Evolutionary conservation across 1,140 invertebrate genomes (phyloP).

Genomic region (Drosophila bocki): DNA sequence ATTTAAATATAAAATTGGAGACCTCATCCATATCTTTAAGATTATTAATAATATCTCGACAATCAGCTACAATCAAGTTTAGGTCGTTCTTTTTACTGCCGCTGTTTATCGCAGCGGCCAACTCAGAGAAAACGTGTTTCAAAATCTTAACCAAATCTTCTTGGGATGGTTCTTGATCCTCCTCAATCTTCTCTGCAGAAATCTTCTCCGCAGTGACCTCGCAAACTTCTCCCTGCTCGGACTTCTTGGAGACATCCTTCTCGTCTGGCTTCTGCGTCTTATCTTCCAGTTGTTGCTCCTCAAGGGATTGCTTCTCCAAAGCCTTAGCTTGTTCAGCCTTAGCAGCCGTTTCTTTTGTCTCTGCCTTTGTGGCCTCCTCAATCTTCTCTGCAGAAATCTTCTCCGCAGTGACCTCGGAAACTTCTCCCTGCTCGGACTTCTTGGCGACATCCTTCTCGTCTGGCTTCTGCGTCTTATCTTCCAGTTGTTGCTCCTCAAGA

Average conservation of each 20-base stretch:
- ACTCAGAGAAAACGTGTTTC: not conserved
- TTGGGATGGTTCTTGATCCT: not conserved
- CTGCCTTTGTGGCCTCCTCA: conserved; percentile 9
- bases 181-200: conserved; percentile 25
- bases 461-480: conserved; percentile 26
- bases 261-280: not conserved
- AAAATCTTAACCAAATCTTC: not conserved
- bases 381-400: conserved; percentile 28
- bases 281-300: not conserved
- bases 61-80: conserved; percentile 25
- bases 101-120: not conserved
- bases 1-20: conserved; percentile 62
- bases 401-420: conserved; percentile 27
- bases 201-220: conserved; percentile 32
- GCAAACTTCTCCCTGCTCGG: conserved; percentile 41
- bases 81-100: not conserved
- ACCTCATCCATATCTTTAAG: conserved; percentile 43
- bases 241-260: conserved; percentile 26
- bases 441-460: conserved; percentile 7
- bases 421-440: conserved; percentile 46
- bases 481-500: conserved; percentile 31
- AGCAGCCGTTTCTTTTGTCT: conserved; percentile 3
- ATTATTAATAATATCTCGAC: conserved; percentile 45
- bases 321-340: conserved; percentile 53
- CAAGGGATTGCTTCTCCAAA: conserved; percentile 35